These are phyloP conservation scores for Arvicanthis niloticus DNA, from an alignment of 2,113 vertebrate species.

Conservation along the genomic window DNA sequence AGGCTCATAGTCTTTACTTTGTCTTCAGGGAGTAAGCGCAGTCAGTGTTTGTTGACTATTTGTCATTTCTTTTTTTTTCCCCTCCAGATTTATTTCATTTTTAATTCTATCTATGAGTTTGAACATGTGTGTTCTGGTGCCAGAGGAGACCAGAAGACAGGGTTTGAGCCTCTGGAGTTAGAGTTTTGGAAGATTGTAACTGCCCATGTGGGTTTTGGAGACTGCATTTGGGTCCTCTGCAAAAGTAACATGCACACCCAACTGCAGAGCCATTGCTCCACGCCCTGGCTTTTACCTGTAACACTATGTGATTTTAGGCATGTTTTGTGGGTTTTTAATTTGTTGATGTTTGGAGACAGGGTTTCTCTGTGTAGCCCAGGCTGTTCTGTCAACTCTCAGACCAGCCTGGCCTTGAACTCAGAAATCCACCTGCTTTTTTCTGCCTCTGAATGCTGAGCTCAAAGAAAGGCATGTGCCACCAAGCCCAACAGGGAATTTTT, in stretches of 20 bases:
- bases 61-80: neutral
- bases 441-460: neutral
- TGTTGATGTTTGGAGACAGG: neutral
- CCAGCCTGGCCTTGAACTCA: neutral
- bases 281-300: neutral
- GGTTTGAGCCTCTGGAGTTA: neutral
- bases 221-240: neutral
- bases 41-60: slow-evolving; percentile 22
- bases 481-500: neutral
- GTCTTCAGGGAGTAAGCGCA: neutral
- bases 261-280: neutral
- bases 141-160: neutral
- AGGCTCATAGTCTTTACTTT: slow-evolving; percentile 41
- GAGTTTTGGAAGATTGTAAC: neutral
- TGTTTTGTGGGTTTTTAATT: neutral
- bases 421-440: neutral
- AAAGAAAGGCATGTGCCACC: neutral
- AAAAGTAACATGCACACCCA: neutral
- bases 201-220: neutral
- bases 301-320: slow-evolving; percentile 27
- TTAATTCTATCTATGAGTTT: neutral
- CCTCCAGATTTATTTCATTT: neutral
- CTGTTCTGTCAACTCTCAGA: neutral
- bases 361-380: neutral
- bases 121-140: neutral